Conservation (phyloP, 2,888 invertebrate genomes). For the Ametastegia equiseti region DNA sequence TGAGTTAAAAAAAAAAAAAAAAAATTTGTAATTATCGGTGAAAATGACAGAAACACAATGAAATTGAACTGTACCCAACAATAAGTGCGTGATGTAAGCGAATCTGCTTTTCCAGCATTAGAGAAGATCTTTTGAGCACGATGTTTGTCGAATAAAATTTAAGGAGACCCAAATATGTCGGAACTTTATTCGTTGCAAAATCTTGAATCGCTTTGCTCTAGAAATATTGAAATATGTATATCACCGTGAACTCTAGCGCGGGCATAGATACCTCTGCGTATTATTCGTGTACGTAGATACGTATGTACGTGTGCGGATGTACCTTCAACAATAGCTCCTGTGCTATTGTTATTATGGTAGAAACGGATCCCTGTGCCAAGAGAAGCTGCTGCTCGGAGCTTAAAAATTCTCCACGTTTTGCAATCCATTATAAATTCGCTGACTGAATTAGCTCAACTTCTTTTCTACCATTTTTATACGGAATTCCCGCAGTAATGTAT, state of each 20-base stretch:
- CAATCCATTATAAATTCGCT: neutral
- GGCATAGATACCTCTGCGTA: neutral
- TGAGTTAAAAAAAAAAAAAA: too few species aligned
- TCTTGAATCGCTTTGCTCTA: neutral
- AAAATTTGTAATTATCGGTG: too few species aligned
- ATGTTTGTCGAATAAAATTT: neutral
- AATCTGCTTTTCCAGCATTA: too few species aligned
- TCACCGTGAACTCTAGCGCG: neutral
- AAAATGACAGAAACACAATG: too few species aligned
- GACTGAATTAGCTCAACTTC: neutral
- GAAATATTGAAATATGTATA: slow-evolving; percentile 22
- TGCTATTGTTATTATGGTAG: slow-evolving; percentile 12
- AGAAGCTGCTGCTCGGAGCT: slow-evolving; percentile 12
- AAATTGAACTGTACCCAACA: too few species aligned
- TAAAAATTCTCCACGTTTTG: neutral
- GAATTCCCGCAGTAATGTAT: neutral
- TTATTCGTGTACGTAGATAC: too few species aligned
- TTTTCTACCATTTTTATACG: neutral
- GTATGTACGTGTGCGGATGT: neutral
- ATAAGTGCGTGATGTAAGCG: too few species aligned
- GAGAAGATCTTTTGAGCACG: neutral
- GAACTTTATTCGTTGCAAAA: neutral
- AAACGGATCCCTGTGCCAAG: neutral
- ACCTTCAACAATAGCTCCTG: neutral
- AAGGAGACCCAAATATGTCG: neutral